These are phyloP conservation scores for Gorsachius magnificus DNA, from an alignment of 2,797 vertebrate species.

Conservation along the genomic window DNA sequence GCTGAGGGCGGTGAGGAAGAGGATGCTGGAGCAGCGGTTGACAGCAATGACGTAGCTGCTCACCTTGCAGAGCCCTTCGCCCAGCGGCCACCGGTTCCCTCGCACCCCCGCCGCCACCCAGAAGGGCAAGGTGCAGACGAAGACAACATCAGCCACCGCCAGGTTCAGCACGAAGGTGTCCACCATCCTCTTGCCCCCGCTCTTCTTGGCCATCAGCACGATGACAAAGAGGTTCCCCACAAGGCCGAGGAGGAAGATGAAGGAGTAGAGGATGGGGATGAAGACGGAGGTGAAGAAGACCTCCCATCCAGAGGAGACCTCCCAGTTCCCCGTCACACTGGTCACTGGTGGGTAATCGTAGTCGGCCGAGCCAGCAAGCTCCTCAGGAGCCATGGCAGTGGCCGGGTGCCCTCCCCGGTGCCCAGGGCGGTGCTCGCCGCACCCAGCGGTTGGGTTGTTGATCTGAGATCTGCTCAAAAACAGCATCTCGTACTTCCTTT, in stretches of 20 bases:
- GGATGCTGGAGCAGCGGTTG: slow-evolving; percentile 88
- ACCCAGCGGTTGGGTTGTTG: not conserved
- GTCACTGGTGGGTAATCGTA: not conserved
- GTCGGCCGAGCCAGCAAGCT: not conserved
- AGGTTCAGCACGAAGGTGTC: slow-evolving; percentile 88
- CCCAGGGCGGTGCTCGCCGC: not conserved
- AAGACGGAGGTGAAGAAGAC: slow-evolving; percentile 40
- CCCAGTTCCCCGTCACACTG: not conserved
- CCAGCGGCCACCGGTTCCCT: slow-evolving; percentile 78
- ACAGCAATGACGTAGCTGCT: slow-evolving; percentile 85
- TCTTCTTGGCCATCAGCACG: slow-evolving; percentile 69
- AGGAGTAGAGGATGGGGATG: slow-evolving; percentile 79
- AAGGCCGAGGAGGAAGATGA: slow-evolving; percentile 83
- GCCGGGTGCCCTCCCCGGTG: not conserved
- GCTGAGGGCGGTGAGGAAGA: slow-evolving; percentile 89
- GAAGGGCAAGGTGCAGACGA: slow-evolving; percentile 84
- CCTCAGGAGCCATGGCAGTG: not conserved
- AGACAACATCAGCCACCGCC: slow-evolving; percentile 84
- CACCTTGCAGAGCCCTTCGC: slow-evolving; percentile 79
- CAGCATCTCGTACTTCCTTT: not conserved
- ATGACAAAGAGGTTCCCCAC: slow-evolving; percentile 85
- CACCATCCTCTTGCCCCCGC: slow-evolving; percentile 75
- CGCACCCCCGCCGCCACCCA: slow-evolving; percentile 79
- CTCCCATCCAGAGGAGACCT: not conserved
- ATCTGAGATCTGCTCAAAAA: not conserved